Conservation (phyloP, 2,888 invertebrate species). For the Drosophila rubida region DNA sequence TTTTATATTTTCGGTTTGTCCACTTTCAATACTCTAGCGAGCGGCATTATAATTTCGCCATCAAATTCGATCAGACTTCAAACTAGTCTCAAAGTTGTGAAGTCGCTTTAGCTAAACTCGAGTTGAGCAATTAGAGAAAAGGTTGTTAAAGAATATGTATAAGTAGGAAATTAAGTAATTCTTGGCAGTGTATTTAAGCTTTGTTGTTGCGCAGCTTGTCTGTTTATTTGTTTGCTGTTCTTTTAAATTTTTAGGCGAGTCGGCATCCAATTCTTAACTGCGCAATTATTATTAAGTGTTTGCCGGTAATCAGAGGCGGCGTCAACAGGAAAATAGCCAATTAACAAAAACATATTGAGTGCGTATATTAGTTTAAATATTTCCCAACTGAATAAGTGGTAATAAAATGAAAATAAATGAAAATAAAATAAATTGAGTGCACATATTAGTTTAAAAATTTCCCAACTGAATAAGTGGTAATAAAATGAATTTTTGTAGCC, state of each 20-base stretch:
- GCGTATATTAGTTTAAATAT: too few relatives aligned
- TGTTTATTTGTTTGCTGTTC: constrained; percentile 20
- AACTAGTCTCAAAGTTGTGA: too few relatives aligned
- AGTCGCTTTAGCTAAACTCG: too few relatives aligned
- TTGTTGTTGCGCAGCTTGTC: background rate
- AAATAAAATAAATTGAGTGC: too few relatives aligned
- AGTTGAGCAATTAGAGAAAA: too few relatives aligned
- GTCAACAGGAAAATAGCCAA: background rate
- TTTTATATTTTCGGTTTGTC: constrained; percentile 14
- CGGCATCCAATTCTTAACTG: constrained; percentile 41
- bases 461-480: too few relatives aligned
- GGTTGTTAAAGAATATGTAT: too few relatives aligned
- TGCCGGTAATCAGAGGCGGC: constrained; percentile 11
- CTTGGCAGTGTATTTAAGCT: background rate
- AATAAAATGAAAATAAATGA: too few relatives aligned
- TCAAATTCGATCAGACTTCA: background rate
- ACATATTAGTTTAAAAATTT: too few relatives aligned
- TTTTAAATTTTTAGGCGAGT: constrained; percentile 6
- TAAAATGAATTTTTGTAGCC: too few relatives aligned
- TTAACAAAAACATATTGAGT: background rate
- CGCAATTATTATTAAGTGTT: constrained; percentile 74
- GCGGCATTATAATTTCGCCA: background rate
- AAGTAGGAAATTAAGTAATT: too few relatives aligned
- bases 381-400: too few relatives aligned
- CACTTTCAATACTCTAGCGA: background rate